A percentile compares a stretch with the other conserved stretches of the same genome.
These are phyloP conservation scores for Calameuta filiformis DNA, from an alignment of 2,888 invertebrate species.

Conservation along the genomic window DNA sequence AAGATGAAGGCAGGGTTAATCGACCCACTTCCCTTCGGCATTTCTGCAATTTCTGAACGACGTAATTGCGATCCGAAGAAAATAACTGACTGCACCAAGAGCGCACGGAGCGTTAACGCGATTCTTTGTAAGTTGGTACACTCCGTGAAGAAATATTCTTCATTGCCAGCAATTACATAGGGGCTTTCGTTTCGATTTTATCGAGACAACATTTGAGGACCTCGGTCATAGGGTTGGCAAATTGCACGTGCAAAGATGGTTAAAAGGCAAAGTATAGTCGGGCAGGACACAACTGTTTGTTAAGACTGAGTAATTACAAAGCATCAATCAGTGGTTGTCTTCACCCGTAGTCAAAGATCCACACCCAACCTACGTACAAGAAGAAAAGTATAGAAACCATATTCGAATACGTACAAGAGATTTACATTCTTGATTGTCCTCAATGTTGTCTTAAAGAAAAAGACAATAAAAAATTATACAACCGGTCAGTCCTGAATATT, in stretches of 20 bases:
- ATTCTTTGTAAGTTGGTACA: not conserved
- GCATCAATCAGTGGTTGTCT: conserved; percentile 32
- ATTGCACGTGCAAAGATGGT: not conserved
- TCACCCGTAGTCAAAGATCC: not conserved
- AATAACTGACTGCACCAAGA: conserved; percentile 3
- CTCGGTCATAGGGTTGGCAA: not conserved
- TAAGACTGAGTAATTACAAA: conserved; percentile 36
- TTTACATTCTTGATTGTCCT: not conserved
- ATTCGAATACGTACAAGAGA: not conserved
- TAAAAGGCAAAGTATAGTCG: not conserved
- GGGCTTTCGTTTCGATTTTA: not conserved
- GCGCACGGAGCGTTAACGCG: not conserved
- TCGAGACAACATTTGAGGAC: not conserved
- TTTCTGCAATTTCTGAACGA: conserved; percentile 46
- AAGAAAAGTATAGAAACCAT: not conserved
- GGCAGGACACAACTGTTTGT: conserved; percentile 24
- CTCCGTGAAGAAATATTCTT: not conserved
- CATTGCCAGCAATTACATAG: not conserved
- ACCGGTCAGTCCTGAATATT: not conserved
- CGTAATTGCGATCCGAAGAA: conserved; percentile 36
- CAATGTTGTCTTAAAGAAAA: not conserved
- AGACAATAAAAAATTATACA: not conserved
- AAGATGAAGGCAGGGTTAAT: not conserved
- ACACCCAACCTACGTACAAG: not conserved
- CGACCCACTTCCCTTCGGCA: conserved; percentile 24